Evolutionary conservation across 2,113 vertebrate genomes (phyloP), one percentile per base, ranked within the genome.

Genomic region (human): DNA sequence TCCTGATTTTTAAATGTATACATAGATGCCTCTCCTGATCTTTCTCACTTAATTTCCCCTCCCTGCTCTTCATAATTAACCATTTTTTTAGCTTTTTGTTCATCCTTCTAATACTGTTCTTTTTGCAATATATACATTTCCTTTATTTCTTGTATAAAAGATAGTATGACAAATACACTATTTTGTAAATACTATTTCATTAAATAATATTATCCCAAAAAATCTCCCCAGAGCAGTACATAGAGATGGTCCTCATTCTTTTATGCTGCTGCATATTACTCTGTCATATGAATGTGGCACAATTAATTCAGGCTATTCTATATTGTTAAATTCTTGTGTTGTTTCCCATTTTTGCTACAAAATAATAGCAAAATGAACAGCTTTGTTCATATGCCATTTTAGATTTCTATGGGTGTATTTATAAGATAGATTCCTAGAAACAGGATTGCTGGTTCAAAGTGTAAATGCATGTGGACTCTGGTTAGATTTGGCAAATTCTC

Each of bases 331-430:
- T 68, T 76, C 1, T 48, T 80, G 57, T 43, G 38, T 52, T 73
- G 64, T 38, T 86, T 96, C 57, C 76, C 81, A 30, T 43, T 93
- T 79, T 94, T 93, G 18, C 38, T 78, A 43, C 70, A 43, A 93
- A 93, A 78, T 57, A 89, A 61, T 64, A 59, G 10, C 12, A 76
- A 72, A 94, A 68, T 32, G 22, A 81, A 78, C 87, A 78, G 16
- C 6, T 85, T 78, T 72, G 27, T 82, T 76, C n/a, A n/a, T 82
- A 52, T 5, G 10, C 78, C 50, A 66, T 59, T 94, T 87, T 83
- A 27, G 61, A 45, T 8, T 57, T 88, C 5, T 35, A 2, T 85
- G 14, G 0, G 5, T 75, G 8, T 90, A 12, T 87, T 94, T 84
- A 25, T 68, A 89, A 52, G 45, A 88, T 86, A 52, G 52, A 88